Evolutionary conservation across 2,888 invertebrate genomes (phyloP), one percentile per base, ranked within the genome.

Genomic region (Griposia aprilina): DNA sequence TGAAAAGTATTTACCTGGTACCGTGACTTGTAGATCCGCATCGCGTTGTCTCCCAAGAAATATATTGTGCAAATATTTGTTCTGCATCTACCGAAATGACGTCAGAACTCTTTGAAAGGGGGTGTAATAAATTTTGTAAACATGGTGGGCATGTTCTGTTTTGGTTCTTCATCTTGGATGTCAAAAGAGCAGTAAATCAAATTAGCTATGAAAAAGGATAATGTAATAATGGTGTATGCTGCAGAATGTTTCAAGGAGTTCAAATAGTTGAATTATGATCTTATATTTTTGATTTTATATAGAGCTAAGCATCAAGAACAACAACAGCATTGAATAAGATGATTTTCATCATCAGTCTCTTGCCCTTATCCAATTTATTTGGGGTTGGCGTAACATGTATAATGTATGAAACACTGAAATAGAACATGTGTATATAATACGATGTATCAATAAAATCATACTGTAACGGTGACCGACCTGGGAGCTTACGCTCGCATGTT

Each of bases 11-110:
- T 82, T 76, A 63, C 71, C 50, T 63, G 74, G 75, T 36, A 36
- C 45, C 60, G 41, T 67, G 57, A 68, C 52, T 75, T 55, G 48
- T 59, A 78, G 60, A 65, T 71, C 78, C 81, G 66, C 72, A 72
- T 57, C n/a, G 68, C 57, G 45, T 74, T 83, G 79, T 77, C 81
- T 81, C 30, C 48, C 76, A 76, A 80, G 69, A 86, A 79, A 87
- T 85, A 78, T 76, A 80, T 78, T 78, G 82, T 71, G 75, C 63
- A 86, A 88, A 88, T 81, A 85, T 87, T 88, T 86, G 73, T 73
- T 79, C 63, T 73, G 76, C 62, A 78, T 71, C 55, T 59, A 78
- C 71, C 65, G 68, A 50, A 74, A 65, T 76, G 69, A 79, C 66
- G 72, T 76, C 26, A 20, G 41, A 57, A 71, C 68, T 76, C 57